Evolutionary conservation across 2,888 invertebrate genomes (phyloP).

Genomic region (Seladonia tumulorum): DNA sequence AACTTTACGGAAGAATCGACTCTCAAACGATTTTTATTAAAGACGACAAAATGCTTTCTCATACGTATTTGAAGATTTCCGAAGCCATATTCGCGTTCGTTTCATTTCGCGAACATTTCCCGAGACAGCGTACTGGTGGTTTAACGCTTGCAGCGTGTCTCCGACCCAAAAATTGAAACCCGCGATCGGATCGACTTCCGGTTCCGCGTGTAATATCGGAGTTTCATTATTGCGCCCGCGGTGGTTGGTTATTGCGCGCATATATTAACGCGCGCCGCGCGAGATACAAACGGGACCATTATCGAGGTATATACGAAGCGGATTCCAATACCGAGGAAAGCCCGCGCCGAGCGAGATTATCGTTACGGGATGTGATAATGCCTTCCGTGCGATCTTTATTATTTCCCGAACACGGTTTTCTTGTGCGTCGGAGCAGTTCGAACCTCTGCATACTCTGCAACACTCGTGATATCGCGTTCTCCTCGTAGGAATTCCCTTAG

Average conservation of each 20-base stretch:
- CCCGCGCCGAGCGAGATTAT: slow-evolving; percentile 30
- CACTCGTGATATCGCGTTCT: not conserved
- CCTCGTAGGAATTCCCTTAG: no score
- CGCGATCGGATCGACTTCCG: not conserved
- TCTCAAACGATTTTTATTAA: not conserved
- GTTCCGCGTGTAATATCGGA: slow-evolving; percentile 47
- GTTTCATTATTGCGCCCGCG: slow-evolving; percentile 50
- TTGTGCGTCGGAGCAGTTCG: not conserved
- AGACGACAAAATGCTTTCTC: not conserved
- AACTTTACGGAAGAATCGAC: not conserved
- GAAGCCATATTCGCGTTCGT: not conserved
- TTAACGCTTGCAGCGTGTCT: not conserved
- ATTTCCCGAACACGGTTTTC: not conserved
- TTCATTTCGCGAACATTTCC: not conserved
- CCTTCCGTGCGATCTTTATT: not conserved
- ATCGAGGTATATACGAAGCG: slow-evolving; percentile 32
- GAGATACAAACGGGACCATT: slow-evolving; percentile 58
- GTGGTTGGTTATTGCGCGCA: slow-evolving; percentile 51
- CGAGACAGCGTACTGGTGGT: not conserved
- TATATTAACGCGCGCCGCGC: slow-evolving; percentile 42
- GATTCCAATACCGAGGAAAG: slow-evolving; percentile 49
- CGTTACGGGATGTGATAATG: not conserved
- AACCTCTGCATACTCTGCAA: not conserved
- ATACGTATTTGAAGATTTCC: not conserved
- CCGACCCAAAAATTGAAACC: not conserved